A percentile compares a stretch with the other conserved stretches of the same genome.
These are phyloP conservation scores for Magallana nippona DNA, from an alignment of 2,888 invertebrate species.

Conservation along the genomic window DNA sequence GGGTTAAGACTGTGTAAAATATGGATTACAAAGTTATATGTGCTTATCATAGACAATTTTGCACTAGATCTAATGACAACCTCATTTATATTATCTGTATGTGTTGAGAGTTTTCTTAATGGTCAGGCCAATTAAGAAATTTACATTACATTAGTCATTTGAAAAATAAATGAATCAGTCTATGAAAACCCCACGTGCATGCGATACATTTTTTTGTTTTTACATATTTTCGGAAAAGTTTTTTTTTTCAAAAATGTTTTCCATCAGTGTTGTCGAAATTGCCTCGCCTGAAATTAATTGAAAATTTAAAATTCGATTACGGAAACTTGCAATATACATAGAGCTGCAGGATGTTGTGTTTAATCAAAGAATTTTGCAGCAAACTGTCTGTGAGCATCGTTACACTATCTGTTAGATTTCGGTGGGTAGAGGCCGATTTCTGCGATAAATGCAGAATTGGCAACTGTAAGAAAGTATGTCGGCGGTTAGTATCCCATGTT, in stretches of 20 bases:
- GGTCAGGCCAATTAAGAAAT: conserved; percentile 20
- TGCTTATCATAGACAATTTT: not conserved
- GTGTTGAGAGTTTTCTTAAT: not conserved
- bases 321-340: not conserved
- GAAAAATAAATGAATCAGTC: conserved; percentile 5
- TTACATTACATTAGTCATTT: conserved; percentile 14
- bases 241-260: no score
- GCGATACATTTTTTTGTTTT: no score
- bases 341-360: conserved; percentile 32
- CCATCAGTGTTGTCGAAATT: not conserved
- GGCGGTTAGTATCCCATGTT: not conserved
- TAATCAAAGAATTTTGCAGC: conserved; percentile 18
- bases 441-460: conserved; percentile 29
- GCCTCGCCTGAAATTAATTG: not conserved
- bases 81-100: not conserved
- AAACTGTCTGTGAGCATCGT: conserved; percentile 7
- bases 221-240: no score
- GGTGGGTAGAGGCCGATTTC: conserved; percentile 17
- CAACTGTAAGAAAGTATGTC: conserved; percentile 24
- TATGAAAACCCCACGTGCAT: not conserved
- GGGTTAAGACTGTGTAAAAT: not conserved
- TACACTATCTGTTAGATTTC: conserved; percentile 23
- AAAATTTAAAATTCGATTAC: conserved; percentile 12
- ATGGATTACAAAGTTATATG: not conserved
- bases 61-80: not conserved